These are phyloP conservation scores for Macaria notata DNA, from an alignment of 2,888 invertebrate species.

Conservation along the genomic window DNA sequence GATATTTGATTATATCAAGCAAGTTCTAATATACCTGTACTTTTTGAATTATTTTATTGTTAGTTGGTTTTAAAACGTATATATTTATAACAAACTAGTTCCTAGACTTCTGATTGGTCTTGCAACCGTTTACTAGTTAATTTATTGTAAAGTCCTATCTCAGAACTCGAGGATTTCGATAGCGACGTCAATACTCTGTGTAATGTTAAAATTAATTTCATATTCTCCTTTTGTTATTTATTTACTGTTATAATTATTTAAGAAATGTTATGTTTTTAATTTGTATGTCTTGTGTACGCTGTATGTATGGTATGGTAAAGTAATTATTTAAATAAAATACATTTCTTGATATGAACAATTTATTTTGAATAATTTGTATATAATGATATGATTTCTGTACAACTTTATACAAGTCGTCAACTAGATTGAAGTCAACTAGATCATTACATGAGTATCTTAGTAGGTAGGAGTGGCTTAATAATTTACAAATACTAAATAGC, in stretches of 20 bases:
- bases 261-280: neutral
- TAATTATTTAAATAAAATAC: slow-evolving; percentile 42
- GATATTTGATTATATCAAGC: neutral
- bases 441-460: slow-evolving; percentile 76
- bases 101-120: no score
- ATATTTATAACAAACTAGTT: neutral
- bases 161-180: no score
- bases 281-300: neutral
- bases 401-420: slow-evolving; percentile 77
- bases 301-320: neutral
- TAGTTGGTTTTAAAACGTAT: neutral
- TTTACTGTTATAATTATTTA: no score
- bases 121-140: no score
- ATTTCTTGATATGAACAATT: slow-evolving; percentile 74
- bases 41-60: neutral
- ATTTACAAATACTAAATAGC: slow-evolving; percentile 71
- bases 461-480: slow-evolving; percentile 73
- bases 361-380: slow-evolving; percentile 79
- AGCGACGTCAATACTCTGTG: no score
- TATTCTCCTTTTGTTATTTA: no score
- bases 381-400: slow-evolving; percentile 82
- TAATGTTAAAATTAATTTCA: no score
- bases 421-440: slow-evolving; percentile 80
- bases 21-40: neutral
- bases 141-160: no score